phyloP scores from a whole-genome alignment of 2,888 invertebrate species.

The Operophtera brumata region DNA sequence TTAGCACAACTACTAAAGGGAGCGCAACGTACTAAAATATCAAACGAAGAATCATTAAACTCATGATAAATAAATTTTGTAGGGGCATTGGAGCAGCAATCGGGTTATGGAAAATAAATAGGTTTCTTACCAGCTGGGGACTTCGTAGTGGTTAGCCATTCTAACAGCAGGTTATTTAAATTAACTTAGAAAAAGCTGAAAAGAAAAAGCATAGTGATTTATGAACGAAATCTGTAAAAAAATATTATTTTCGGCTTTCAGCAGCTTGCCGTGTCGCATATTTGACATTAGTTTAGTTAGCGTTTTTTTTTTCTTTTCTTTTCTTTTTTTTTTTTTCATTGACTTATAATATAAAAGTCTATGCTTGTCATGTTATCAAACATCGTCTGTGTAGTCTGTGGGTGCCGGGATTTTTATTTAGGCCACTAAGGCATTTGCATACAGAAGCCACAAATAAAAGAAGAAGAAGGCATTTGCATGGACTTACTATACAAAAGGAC shows the following conservation, averaged over 20 bases:
- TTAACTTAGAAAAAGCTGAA: background rate
- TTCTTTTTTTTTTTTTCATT: no score
- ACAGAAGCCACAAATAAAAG: no score
- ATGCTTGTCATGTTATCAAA: no score
- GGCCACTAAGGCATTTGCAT: no score
- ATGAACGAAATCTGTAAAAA: background rate
- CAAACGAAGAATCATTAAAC: background rate
- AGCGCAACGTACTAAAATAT: background rate
- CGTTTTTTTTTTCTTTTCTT: background rate
- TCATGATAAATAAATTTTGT: background rate
- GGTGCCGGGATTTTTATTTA: no score
- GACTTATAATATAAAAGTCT: no score
- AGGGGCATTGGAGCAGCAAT: background rate
- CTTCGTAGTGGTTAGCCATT: conserved; percentile 94
- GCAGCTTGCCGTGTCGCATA: background rate
- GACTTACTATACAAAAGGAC: no score
- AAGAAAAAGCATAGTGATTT: conserved; percentile 4
- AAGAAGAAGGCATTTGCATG: no score
- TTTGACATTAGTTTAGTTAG: no score
- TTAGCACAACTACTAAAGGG: background rate
- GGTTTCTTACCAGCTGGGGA: conserved; percentile 89
- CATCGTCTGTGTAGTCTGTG: no score
- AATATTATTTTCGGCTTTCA: background rate
- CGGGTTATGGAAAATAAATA: conserved; percentile 21
- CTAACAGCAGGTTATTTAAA: background rate